phyloP scores from a whole-genome alignment of 2,888 invertebrate genomes.

The Drosophila gaucha region DNA sequence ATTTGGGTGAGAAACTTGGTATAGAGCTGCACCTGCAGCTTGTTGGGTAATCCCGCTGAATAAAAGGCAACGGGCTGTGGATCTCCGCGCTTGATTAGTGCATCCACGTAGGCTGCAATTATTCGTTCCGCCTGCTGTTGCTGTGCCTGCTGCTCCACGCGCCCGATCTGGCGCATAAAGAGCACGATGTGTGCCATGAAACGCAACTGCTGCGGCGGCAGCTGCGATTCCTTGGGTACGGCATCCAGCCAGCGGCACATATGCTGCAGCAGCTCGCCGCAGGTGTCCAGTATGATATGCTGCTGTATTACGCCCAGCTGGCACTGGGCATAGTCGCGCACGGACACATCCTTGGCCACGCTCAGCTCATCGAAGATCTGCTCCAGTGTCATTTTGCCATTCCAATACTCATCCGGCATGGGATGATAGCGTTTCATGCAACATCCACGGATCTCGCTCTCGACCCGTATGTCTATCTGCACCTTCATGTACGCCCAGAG shows the following conservation, averaged over 20 bases:
- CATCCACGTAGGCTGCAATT: conserved; percentile 89
- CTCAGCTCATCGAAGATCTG: conserved; percentile 89
- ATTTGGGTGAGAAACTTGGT: conserved; percentile 89
- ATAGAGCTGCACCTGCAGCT: conserved; percentile 88
- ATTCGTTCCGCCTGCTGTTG: conserved; percentile 91
- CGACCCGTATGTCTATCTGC: conserved; percentile 93
- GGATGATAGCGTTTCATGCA: conserved; percentile 86
- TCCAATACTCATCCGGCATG: conserved; percentile 90
- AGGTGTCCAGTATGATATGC: conserved; percentile 92
- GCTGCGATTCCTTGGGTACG: conserved; percentile 69
- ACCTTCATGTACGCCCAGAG: conserved; percentile 95
- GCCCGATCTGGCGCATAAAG: conserved; percentile 92
- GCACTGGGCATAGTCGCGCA: conserved; percentile 86
- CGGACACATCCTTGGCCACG: conserved; percentile 86
- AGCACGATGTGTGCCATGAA: conserved; percentile 94
- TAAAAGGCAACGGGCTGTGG: conserved; percentile 94
- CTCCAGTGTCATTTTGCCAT: conserved; percentile 88
- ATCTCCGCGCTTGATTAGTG: conserved; percentile 90
- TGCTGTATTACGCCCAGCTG: conserved; percentile 93
- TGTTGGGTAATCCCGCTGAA: conserved; percentile 90
- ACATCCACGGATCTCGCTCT: conserved; percentile 89
- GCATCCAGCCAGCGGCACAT: conserved; percentile 87
- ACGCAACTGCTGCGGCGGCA: conserved; percentile 86
- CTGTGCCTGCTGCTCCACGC: conserved; percentile 88
- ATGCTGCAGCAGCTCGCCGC: conserved; percentile 89